A percentile compares a stretch with the other conserved stretches of the same genome.
phyloP scores from a whole-genome alignment of 2,113 vertebrate species.

The Paracyprichromis sp. region DNA sequence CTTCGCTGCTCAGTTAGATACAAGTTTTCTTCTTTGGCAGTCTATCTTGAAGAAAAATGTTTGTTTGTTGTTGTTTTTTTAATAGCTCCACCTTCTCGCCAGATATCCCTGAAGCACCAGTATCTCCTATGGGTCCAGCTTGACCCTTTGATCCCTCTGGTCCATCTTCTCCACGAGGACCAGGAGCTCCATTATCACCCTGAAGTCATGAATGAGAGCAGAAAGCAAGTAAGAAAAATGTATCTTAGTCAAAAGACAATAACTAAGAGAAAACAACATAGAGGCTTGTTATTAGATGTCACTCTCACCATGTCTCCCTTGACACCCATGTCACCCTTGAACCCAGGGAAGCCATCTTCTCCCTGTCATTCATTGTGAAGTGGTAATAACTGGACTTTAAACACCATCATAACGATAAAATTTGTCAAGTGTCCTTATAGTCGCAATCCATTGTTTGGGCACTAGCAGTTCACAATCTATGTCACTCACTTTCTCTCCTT shows the following conservation, averaged over 20 bases:
- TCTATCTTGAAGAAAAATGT: not conserved
- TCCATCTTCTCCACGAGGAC: conserved; percentile 82
- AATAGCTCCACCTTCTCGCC: conserved; percentile 81
- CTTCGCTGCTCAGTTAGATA: not conserved
- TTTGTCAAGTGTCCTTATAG: not conserved
- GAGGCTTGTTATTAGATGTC: not conserved
- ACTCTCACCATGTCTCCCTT: conserved; percentile 83
- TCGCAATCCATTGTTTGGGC: not conserved
- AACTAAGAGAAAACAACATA: not conserved
- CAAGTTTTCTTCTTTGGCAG: not conserved
- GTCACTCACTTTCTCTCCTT: conserved; percentile 83
- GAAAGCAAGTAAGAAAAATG: not conserved
- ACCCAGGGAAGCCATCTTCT: conserved; percentile 88
- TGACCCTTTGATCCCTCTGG: conserved; percentile 85
- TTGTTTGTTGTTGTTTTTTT: accelerated
- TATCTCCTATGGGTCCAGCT: conserved; percentile 71
- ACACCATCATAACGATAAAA: not conserved
- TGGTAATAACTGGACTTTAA: not conserved
- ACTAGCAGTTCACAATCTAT: not conserved
- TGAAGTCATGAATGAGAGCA: conserved; percentile 17
- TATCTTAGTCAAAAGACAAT: not conserved
- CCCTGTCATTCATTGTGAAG: conserved; percentile 67
- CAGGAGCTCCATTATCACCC: conserved; percentile 75
- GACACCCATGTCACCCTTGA: conserved; percentile 84
- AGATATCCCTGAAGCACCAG: conserved; percentile 68